A percentile compares a stretch with the other conserved stretches of the same genome.
Evolutionary conservation across 92 coral and sea anemone species (phyloP).

Genomic region (Epizoanthus ramosus): DNA sequence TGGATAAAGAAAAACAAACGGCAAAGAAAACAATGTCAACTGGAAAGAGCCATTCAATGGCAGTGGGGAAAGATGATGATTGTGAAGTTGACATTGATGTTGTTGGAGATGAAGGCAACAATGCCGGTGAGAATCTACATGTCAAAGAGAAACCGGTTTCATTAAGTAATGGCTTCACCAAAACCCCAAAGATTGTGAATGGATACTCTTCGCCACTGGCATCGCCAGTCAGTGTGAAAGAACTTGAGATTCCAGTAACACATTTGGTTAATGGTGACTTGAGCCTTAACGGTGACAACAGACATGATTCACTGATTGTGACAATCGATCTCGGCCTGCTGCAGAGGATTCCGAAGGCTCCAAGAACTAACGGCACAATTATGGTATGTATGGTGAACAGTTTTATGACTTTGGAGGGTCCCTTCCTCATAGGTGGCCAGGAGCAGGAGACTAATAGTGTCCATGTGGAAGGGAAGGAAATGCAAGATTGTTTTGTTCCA

Average conservation of each 20-base stretch:
- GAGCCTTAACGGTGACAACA: slow-evolving; percentile 66
- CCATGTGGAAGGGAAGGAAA: too few relatives aligned
- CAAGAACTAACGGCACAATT: slow-evolving; percentile 51
- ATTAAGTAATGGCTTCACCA: not conserved
- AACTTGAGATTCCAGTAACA: slow-evolving; percentile 52
- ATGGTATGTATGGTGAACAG: slow-evolving; percentile 2
- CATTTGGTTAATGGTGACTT: slow-evolving; percentile 63
- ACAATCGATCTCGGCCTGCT: slow-evolving; percentile 90
- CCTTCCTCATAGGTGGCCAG: too few relatives aligned
- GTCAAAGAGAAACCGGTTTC: slow-evolving; percentile 34
- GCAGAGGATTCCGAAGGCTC: slow-evolving; percentile 80
- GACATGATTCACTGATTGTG: slow-evolving; percentile 87
- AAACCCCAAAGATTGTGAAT: slow-evolving; percentile 16
- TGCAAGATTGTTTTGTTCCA: too few relatives aligned
- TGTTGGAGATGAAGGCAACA: slow-evolving; percentile 66
- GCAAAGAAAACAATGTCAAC: slow-evolving; percentile 13
- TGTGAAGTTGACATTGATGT: slow-evolving; percentile 75
- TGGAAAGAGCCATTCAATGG: slow-evolving; percentile 21
- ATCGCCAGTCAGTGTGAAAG: slow-evolving; percentile 54
- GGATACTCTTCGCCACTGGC: slow-evolving; percentile 34
- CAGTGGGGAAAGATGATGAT: slow-evolving; percentile 69
- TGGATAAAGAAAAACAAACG: slow-evolving; percentile 33
- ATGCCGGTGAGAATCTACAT: slow-evolving; percentile 14
- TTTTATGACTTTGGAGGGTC: too few relatives aligned
- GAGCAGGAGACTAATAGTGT: too few relatives aligned